phyloP scores from a whole-genome alignment of 2,888 invertebrate genomes.

The Camponotus fellah region DNA sequence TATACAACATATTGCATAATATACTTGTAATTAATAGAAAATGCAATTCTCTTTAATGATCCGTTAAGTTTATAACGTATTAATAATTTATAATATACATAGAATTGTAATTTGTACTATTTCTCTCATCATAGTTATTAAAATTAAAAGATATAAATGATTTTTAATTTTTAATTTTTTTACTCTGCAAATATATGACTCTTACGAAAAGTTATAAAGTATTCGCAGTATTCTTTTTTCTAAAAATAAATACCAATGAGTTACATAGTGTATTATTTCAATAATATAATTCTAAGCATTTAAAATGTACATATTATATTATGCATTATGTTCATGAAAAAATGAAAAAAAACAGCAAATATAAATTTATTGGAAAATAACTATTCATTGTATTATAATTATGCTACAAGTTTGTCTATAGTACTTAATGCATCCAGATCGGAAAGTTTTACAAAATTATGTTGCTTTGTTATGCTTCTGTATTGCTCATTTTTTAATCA shows the following conservation, averaged over 20 bases:
- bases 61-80: neutral
- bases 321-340: constrained; percentile 1
- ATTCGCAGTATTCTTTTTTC: neutral
- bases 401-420: neutral
- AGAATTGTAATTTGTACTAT: neutral
- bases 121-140: neutral
- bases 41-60: neutral
- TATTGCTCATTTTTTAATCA: neutral
- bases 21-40: constrained; percentile 17
- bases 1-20: constrained; percentile 28
- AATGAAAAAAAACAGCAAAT: neutral
- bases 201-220: neutral
- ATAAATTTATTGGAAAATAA: neutral
- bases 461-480: neutral
- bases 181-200: neutral
- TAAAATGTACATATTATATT: neutral
- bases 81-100: neutral
- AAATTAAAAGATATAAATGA: neutral
- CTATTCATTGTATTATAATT: neutral
- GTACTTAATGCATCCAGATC: neutral
- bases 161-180: constrained; percentile 3
- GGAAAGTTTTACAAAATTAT: neutral
- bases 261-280: neutral
- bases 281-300: neutral
- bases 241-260: neutral